Base-by-base conservation (phyloP, 2,888 invertebrate genomes). In the Cheilosia grossa region DNA sequence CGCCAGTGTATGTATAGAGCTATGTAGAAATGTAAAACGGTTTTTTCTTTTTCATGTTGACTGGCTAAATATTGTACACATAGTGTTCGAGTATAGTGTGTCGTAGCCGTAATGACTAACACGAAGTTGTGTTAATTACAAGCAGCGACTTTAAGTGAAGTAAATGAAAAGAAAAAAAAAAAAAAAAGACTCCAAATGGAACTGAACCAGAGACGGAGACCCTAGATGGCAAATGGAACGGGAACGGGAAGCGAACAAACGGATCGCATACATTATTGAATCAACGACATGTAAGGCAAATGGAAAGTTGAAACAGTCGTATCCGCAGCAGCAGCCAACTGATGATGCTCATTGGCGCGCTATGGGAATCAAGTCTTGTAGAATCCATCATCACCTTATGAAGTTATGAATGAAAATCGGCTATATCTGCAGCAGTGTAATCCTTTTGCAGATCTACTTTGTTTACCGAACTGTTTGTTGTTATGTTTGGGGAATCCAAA, bases 91-190 rank as follows among this genome's bases (percentile, higher is more conserved):
- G 61, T 42, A 81, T 73, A 74, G 77, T 73, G 74, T 67, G 69
- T 79, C 81, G 74, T 82, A 75, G 69, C 81, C 81, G 78, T 82
- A 75, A 81, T 87, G 81, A 85, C 85, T 81, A 87, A 85, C 79
- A 82, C 82, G 82, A 86, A 87, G 82, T 86, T 87, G 87, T 86
- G 86, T 87, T 87, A 87, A 87, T 87, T 87, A 86, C 82, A 73
- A 70, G 42, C 59, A 78, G 53, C 73, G 64, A 54, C 86, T 81
- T 58, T 56, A 81, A 85, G 21, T 67, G 47, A 75, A 58, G 24
- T 24, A 51, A 51, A 54, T 19, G 33, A 13, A 7, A 9, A 13
- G 9, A 9, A 70, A 64, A 56, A 70, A 21, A 13, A 7, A 9
- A 70, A 64, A 56, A 70, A 74, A 58, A 80, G 42, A 69, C 64